Conservation (phyloP, 2,113 vertebrate species). For the Talpa occidentalis region DNA sequence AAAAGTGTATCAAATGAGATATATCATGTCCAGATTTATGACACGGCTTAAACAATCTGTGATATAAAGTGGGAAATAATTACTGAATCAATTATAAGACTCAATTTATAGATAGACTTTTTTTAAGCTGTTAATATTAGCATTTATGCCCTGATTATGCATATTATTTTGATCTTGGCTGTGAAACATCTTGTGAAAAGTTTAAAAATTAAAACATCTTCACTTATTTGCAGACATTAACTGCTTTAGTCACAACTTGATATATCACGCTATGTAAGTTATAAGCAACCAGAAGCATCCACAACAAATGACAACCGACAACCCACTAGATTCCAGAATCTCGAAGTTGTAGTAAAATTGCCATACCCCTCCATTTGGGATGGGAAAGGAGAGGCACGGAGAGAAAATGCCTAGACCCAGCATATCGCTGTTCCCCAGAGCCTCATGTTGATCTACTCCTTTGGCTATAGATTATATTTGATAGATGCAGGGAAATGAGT, state of each 20-base stretch:
- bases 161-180: conserved; percentile 34
- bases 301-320: not conserved
- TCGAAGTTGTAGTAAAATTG: conserved; percentile 9
- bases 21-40: not conserved
- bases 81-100: not conserved
- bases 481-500: not conserved
- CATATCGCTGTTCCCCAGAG: not conserved
- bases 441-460: not conserved
- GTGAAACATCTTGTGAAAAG: not conserved
- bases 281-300: not conserved
- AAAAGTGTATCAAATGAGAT: not conserved
- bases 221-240: conserved; percentile 1
- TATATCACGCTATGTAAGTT: not conserved
- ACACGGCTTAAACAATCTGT: not conserved
- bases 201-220: conserved; percentile 3
- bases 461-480: not conserved
- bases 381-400: not conserved
- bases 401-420: not conserved
- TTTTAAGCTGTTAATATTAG: not conserved
- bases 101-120: not conserved
- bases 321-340: not conserved
- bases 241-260: conserved; percentile 45
- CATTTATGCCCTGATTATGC: not conserved
- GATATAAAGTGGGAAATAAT: not conserved
- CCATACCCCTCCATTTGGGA: not conserved